phyloP scores from a whole-genome alignment of 2,113 vertebrate genomes.

The Tapirus terrestris region DNA sequence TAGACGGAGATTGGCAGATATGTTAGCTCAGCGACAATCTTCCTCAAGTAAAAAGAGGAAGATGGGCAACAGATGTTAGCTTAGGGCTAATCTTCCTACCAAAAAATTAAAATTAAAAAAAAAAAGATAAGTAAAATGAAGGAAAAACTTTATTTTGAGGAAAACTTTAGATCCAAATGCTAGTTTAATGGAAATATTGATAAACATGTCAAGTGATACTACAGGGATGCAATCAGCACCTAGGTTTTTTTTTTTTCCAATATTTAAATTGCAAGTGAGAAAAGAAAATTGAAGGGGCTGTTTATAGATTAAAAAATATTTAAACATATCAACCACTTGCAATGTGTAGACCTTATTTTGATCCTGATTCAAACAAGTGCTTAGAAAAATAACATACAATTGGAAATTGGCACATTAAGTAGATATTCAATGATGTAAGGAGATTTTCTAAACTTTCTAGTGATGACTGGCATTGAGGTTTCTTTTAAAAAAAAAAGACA shows the following conservation, averaged over 20 bases:
- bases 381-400: background rate
- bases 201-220: background rate
- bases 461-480: background rate
- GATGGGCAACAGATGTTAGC: too few relatives aligned
- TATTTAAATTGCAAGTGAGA: background rate
- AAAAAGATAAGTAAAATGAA: slow-evolving; percentile 31
- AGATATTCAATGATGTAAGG: background rate
- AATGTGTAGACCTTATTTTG: background rate
- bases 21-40: too few relatives aligned
- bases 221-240: background rate
- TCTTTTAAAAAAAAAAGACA: background rate
- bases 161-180: background rate
- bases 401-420: background rate
- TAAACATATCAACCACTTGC: background rate
- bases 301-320: background rate
- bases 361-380: background rate
- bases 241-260: background rate
- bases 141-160: background rate
- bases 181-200: slow-evolving; percentile 28
- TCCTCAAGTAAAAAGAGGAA: too few relatives aligned
- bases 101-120: too few relatives aligned
- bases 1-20: too few relatives aligned
- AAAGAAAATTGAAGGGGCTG: background rate
- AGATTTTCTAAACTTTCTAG: background rate
- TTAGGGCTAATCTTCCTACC: too few relatives aligned